Percentiles rank a stretch among this genome's conserved stretches.
Evolutionary conservation across 2,113 vertebrate species (phyloP).

Genomic region (Fulica atra): DNA sequence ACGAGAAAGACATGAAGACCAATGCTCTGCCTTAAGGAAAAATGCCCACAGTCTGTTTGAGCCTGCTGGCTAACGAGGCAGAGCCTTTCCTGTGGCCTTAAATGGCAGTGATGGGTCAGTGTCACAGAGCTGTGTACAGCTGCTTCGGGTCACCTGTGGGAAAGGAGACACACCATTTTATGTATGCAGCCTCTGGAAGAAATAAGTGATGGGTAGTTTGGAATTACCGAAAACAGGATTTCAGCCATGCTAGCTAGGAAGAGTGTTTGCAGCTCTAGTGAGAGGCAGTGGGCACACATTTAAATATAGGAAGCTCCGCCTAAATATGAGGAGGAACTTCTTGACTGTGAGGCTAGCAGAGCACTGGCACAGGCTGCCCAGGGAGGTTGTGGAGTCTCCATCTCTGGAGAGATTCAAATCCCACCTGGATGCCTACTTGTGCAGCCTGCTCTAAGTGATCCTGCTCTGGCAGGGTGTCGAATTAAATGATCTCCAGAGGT

Average conservation of each 20-base stretch:
- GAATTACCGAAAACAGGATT: not conserved
- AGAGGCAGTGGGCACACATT: too few species aligned
- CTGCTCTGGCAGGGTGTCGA: too few species aligned
- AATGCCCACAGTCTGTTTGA: not conserved
- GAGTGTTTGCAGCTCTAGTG: not conserved
- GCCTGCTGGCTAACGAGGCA: rapidly evolving
- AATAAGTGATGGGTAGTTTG: not conserved
- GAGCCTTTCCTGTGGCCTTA: not conserved
- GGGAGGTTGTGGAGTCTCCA: too few species aligned
- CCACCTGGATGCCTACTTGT: too few species aligned
- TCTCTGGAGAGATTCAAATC: too few species aligned
- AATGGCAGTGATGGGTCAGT: not conserved
- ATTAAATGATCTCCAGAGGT: too few species aligned
- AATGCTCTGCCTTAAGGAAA: not conserved
- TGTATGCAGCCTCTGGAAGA: not conserved
- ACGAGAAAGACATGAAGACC: not conserved
- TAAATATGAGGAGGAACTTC: too few species aligned
- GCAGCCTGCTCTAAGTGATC: too few species aligned
- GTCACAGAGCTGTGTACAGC: not conserved
- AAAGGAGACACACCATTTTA: not conserved
- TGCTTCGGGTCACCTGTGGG: not conserved
- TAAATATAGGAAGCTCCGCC: too few species aligned
- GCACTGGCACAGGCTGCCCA: too few species aligned
- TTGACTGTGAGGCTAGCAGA: too few species aligned
- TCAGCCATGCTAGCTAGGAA: not conserved